A percentile compares a stretch with the other conserved stretches of the same genome.
Conservation (phyloP, 1,140 invertebrate species). For the Panagrolaimus sp. region DNA sequence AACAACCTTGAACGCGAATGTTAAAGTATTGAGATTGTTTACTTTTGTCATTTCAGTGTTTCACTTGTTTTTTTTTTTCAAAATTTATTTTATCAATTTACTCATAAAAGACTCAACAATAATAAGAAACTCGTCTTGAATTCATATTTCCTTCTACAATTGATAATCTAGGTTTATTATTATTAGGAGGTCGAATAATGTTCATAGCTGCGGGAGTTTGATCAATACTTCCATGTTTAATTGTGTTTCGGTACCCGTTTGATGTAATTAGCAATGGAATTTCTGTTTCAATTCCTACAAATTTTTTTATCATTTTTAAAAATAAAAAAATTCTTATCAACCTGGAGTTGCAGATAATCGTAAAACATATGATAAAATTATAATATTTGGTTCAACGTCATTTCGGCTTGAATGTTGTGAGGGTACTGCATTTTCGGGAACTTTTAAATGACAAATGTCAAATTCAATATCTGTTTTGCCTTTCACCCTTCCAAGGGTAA, state of each 20-base stretch:
- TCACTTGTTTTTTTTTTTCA: too few species aligned
- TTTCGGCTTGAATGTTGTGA: constrained; percentile 38
- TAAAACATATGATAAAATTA: constrained; percentile 52
- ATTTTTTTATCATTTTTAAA: background rate
- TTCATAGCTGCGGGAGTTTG: background rate
- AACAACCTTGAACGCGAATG: too few species aligned
- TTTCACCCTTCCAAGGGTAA: constrained; percentile 41
- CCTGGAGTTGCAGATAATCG: constrained; percentile 42
- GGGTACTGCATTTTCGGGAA: constrained; percentile 45
- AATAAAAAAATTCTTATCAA: constrained; percentile 6
- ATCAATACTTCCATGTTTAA: background rate
- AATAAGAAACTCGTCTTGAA: constrained; percentile 1
- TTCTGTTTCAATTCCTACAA: constrained; percentile 50
- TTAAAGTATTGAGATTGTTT: too few species aligned
- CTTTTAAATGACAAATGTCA: constrained; percentile 37
- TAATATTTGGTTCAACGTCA: constrained; percentile 43
- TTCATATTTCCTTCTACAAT: constrained; percentile 8
- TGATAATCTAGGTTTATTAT: background rate
- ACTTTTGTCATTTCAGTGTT: too few species aligned
- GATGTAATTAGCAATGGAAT: constrained; percentile 50
- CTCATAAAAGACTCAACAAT: background rate
- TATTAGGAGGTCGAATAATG: constrained; percentile 2
- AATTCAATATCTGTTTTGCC: constrained; percentile 47
- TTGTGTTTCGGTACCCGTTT: constrained; percentile 27
- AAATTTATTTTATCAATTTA: too few species aligned